Conservation (phyloP, 2,888 invertebrate species). For the Synanthedon myopaeformis region DNA sequence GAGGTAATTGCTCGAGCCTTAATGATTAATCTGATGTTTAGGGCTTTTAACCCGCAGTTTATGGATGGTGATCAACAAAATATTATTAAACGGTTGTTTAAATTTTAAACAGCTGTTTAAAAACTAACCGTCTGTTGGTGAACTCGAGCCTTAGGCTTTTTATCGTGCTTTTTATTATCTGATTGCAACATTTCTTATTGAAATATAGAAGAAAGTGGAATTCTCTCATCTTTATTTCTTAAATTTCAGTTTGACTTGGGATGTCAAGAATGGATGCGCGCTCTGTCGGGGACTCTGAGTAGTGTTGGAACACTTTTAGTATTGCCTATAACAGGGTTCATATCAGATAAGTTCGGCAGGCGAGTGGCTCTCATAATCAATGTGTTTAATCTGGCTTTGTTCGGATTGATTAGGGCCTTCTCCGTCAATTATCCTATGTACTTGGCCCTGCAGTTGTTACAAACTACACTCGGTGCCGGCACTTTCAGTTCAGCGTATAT, state of each 20-base stretch:
- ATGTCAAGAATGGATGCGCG: conserved; percentile 73
- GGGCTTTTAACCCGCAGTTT: too few relatives aligned
- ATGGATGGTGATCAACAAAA: too few relatives aligned
- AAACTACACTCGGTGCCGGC: conserved; percentile 46
- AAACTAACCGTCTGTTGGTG: too few relatives aligned
- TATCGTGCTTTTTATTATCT: too few relatives aligned
- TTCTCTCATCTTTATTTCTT: neutral
- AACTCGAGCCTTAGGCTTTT: too few relatives aligned
- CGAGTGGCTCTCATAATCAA: conserved; percentile 37
- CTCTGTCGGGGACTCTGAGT: conserved; percentile 74
- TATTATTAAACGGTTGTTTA: too few relatives aligned
- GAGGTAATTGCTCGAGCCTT: too few relatives aligned
- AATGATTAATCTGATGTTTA: too few relatives aligned
- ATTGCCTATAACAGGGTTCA: conserved; percentile 69
- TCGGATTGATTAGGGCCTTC: conserved; percentile 47
- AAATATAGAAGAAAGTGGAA: neutral
- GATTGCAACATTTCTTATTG: neutral
- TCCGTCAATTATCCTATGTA: conserved; percentile 53
- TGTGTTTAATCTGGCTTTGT: conserved; percentile 33
- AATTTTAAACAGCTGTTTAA: too few relatives aligned
- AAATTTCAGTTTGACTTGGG: conserved; percentile 63
- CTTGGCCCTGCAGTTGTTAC: conserved; percentile 45
- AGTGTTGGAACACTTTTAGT: conserved; percentile 74
- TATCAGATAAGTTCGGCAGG: conserved; percentile 71
- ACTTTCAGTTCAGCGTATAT: conserved; percentile 47